These are phyloP conservation scores for Caretta caretta DNA, from an alignment of 2,113 vertebrate species.

Conservation along the genomic window DNA sequence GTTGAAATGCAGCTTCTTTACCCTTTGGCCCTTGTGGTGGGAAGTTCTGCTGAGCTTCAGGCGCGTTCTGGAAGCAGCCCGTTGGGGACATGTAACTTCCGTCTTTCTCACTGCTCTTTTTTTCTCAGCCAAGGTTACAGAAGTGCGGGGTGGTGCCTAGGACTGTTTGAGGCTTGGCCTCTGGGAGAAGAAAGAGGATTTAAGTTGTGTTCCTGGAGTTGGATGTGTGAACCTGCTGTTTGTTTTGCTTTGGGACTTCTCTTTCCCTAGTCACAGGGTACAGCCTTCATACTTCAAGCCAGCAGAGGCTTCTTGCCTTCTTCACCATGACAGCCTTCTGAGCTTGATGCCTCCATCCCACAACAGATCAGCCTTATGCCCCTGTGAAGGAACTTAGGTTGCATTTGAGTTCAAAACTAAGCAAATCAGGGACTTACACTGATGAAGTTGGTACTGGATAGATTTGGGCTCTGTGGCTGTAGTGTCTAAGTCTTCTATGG, in stretches of 20 bases:
- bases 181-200: background rate
- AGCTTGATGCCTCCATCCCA: background rate
- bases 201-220: background rate
- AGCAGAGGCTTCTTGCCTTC: too few species aligned
- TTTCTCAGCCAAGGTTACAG: background rate
- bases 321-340: too few species aligned
- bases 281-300: background rate
- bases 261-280: too few species aligned
- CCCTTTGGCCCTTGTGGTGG: background rate
- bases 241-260: background rate
- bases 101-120: background rate
- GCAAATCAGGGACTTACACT: background rate
- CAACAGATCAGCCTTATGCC: background rate
- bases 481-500: rapidly evolving
- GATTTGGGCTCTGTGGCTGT: background rate
- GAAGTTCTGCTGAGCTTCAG: background rate
- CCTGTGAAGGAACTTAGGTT: background rate
- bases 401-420: background rate
- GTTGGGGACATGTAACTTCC: background rate
- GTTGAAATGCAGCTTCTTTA: background rate
- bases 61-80: slow-evolving; percentile 19
- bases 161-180: background rate
- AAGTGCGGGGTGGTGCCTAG: background rate
- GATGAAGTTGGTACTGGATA: background rate
- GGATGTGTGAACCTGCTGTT: background rate